Percentiles rank a stretch among this genome's conserved stretches.
phyloP scores from a whole-genome alignment of 2,888 invertebrate genomes.

The Empis stercorea region DNA sequence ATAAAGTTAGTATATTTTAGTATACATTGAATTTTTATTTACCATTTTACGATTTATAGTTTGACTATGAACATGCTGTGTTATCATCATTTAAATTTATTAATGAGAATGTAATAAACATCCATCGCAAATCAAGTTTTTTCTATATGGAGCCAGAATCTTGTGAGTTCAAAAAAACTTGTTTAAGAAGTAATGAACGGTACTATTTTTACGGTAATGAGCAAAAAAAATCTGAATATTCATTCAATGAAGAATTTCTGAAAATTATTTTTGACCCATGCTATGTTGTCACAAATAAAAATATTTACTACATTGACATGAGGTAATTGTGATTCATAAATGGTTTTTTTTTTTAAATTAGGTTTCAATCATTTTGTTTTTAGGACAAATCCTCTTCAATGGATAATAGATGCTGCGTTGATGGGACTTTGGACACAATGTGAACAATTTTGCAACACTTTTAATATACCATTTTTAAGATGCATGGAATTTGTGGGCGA shows the following conservation, averaged over 20 bases:
- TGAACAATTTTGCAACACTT: slow-evolving; percentile 36
- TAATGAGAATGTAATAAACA: too few relatives aligned
- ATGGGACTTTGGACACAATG: slow-evolving; percentile 30
- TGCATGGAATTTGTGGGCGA: slow-evolving; percentile 69
- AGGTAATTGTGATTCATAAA: slow-evolving; percentile 16
- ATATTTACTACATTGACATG: slow-evolving; percentile 32
- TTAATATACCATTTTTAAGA: slow-evolving; percentile 31
- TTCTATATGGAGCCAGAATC: slow-evolving; percentile 19
- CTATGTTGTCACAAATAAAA: slow-evolving; percentile 34
- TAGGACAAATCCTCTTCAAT: slow-evolving; percentile 30
- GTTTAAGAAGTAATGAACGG: neutral
- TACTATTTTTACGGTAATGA: slow-evolving; percentile 13
- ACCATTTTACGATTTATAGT: neutral
- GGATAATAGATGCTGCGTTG: slow-evolving; percentile 32
- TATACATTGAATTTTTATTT: neutral
- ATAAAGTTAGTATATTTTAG: neutral
- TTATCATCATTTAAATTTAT: too few relatives aligned
- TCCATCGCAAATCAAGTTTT: too few relatives aligned
- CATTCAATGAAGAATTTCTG: slow-evolving; percentile 23
- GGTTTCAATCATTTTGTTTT: neutral
- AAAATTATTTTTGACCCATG: slow-evolving; percentile 35
- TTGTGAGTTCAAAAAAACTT: slow-evolving; percentile 25
- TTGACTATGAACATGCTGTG: neutral
- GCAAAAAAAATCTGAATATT: slow-evolving; percentile 25
- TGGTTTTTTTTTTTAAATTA: neutral